A percentile compares a stretch with the other conserved stretches of the same genome.
These are phyloP conservation scores for Neuroterus valhalla DNA, from an alignment of 1,140 invertebrate species.

Conservation along the genomic window DNA sequence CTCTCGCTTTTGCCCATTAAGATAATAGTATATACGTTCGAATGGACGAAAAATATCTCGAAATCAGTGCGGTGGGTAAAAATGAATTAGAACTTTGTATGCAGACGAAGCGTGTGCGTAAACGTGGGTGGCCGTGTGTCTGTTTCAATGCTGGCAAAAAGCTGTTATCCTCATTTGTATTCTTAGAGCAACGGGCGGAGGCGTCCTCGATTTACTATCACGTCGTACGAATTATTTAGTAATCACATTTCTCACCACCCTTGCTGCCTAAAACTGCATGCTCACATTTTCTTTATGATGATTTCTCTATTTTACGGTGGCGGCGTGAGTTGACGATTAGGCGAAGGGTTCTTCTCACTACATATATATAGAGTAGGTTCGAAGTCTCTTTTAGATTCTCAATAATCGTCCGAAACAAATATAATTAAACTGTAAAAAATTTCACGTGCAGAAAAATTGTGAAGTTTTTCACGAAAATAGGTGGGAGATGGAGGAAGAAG, in stretches of 20 bases:
- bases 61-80: conserved; percentile 4
- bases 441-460: too few species aligned
- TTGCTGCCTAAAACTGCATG: conserved; percentile 40
- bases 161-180: conserved; percentile 74
- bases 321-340: conserved; percentile 69
- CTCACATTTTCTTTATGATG: conserved; percentile 62
- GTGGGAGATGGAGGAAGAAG: too few species aligned
- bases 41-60: not conserved
- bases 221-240: conserved; percentile 74
- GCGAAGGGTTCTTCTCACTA: conserved; percentile 26
- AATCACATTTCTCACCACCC: conserved; percentile 71
- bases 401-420: too few species aligned
- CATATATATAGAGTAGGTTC: too few species aligned
- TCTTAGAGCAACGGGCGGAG: conserved; percentile 64
- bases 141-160: conserved; percentile 50
- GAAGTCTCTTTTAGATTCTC: too few species aligned
- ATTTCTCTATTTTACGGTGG: conserved; percentile 74
- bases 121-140: not conserved
- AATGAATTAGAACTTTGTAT: conserved; percentile 26
- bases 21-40: not conserved
- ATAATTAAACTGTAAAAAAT: too few species aligned
- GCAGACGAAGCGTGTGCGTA: not conserved
- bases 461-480: too few species aligned
- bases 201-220: conserved; percentile 72
- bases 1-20: not conserved